Evolutionary conservation across 2,888 invertebrate species (phyloP).

Genomic region (Hirtodrosophila confusa): DNA sequence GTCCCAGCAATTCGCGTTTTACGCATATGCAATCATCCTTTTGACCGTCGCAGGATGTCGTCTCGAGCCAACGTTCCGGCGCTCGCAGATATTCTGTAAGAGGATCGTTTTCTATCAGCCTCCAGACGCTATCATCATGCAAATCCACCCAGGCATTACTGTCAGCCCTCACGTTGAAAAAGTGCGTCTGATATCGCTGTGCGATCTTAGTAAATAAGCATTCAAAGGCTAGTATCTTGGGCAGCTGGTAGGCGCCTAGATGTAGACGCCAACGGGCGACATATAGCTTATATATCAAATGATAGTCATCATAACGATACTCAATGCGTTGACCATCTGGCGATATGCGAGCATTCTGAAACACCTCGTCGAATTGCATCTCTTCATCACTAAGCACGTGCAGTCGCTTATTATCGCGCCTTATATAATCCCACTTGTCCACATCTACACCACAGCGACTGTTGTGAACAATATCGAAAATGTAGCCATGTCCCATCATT

Average conservation of each 20-base stretch:
- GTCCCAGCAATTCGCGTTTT: conserved; percentile 30
- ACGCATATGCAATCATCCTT: conserved; percentile 20
- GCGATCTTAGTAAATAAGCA: conserved; percentile 41
- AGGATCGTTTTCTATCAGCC: conserved; percentile 47
- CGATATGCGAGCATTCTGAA: conserved; percentile 72
- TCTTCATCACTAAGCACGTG: conserved; percentile 57
- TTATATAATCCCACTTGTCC: conserved; percentile 89
- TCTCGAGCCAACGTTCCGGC: conserved; percentile 39
- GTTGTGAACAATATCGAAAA: conserved; percentile 86
- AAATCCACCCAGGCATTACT: conserved; percentile 49
- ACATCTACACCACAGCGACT: conserved; percentile 87
- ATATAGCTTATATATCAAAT: conserved; percentile 85
- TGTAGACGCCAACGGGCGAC: conserved; percentile 84
- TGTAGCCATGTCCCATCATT: conserved; percentile 63
- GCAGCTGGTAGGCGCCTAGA: conserved; percentile 85
- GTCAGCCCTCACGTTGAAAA: conserved; percentile 26
- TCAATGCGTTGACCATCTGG: conserved; percentile 80
- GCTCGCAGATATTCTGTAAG: conserved; percentile 29
- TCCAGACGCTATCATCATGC: conserved; percentile 58
- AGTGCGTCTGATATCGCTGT: conserved; percentile 31
- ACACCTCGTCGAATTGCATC: conserved; percentile 77
- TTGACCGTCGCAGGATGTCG: not conserved
- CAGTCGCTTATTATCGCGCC: conserved; percentile 85
- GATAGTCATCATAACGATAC: conserved; percentile 85
- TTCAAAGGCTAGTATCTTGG: conserved; percentile 84